Evolutionary conservation across 2,888 invertebrate genomes (phyloP), one percentile per base, ranked within the genome.

Genomic region (Danaus chrysippus): DNA sequence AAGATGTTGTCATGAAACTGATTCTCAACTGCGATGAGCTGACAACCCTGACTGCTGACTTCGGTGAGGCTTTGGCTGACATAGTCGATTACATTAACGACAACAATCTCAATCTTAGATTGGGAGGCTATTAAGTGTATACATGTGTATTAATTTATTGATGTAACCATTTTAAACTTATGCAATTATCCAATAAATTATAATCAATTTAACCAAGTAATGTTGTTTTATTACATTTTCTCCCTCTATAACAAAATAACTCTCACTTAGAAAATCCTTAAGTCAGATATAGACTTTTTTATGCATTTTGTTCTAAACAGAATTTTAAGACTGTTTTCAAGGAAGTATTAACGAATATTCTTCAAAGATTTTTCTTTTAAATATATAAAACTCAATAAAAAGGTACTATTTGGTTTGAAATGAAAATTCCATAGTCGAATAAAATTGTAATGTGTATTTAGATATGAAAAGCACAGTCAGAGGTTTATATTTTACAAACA

Each of bases 61-160:
- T 79, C 66, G 72, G 71, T 10, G 85, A 83, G 44, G 81, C 85
- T 61, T 81, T 83, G 71, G 74, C 72, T 46, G 84, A 87, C 56
- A 72, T 91, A 42, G 83, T 83, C 55, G 79, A 74, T 67, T 86
- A 83, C 68, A 87, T 91, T 58, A 73, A 67, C 58, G 84, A 86
- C 52, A 87, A 90, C 66, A 91, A 91, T 76, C 81, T 87, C 62
- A 87, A 90, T 73, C 79, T 91, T 62, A 86, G 81, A 67, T 74
- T 91, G 68, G 90, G 87, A 72, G 82, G 84, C 70, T 91, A 91
- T 73, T 91, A 81, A 68, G 56, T 69, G 71, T 63, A 73, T 73
- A 68, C 70, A 69, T 68, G 62, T 68, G 53, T 67, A 59, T 62
- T 64, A 71, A 66, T 59, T 63, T 69, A 64, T 65, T 65, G 61